These are phyloP conservation scores for Hippolais icterina DNA, from an alignment of 2,113 vertebrate species.

Conservation along the genomic window DNA sequence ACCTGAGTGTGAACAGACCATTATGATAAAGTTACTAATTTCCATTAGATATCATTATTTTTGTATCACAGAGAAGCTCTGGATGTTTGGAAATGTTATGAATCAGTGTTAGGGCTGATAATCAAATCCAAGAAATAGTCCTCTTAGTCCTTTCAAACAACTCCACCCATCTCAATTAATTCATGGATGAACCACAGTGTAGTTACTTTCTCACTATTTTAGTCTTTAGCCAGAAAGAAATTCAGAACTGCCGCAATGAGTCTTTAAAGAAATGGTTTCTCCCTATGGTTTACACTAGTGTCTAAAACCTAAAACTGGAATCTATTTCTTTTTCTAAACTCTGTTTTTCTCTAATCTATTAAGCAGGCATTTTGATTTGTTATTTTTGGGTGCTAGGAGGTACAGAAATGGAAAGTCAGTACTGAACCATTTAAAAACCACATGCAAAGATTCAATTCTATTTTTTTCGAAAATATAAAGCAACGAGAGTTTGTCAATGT, in stretches of 20 bases:
- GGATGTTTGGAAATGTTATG: neutral
- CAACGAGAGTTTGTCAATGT: neutral
- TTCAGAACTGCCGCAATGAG: neutral
- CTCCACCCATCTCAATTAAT: slow-evolving; percentile 20
- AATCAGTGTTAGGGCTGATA: neutral
- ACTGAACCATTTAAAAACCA: neutral
- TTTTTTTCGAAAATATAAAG: neutral
- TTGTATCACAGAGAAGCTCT: neutral
- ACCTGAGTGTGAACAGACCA: neutral
- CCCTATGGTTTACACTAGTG: neutral
- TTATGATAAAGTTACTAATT: neutral
- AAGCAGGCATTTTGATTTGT: neutral
- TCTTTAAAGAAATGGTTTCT: neutral
- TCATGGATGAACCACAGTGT: neutral
- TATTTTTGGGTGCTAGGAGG: neutral
- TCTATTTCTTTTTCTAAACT: neutral
- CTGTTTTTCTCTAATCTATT: neutral
- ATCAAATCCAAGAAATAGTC: neutral
- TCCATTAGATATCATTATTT: neutral
- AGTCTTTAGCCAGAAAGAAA: neutral
- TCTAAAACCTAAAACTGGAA: neutral
- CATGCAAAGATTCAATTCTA: neutral
- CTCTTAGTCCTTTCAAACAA: neutral
- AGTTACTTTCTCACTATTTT: neutral
- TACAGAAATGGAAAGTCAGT: neutral